Evolutionary conservation across 1,140 invertebrate genomes (phyloP), one percentile per base, ranked within the genome.

Genomic region (Lysiphlebus fabarum): DNA sequence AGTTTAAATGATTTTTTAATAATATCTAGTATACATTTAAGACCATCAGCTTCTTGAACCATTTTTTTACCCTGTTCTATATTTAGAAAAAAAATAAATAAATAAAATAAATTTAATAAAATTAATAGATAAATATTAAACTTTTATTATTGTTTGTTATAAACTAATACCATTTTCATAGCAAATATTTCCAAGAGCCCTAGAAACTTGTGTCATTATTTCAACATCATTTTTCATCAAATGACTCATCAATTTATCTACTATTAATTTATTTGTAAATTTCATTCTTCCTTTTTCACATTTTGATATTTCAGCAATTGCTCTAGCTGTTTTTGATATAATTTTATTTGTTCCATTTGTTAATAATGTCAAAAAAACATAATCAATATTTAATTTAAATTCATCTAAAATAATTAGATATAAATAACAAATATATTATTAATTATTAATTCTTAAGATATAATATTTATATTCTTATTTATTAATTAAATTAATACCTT

Each of bases 121-220:
- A 17, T 6, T 56, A 12, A 53, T 40, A 7, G 5, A 40, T 8
- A 8, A 3, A 3, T 11, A 40, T 3, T 3, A 3, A 40, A 40
- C 2, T 40, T 1, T 4, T 33, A 56, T 58, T n/a, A 10, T 59
- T n/a, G 17, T 57, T 49, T 56, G 34, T 54, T 65, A 59, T n/a
- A 45, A 58, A 83, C 65, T 59, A 81, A n/a, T 81, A 84, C 92
- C 87, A 81, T 92, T 93, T 69, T 93, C 89, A 75, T 88, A 95
- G 67, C 90, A 93, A 65, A 95, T 87, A 74, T 95, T 95, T 47
- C 90, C 92, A 17, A 95, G 75, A 6, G 91, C 90, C 67, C 92
- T 82, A 62, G 89, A 90, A 14, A 85, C 83, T 70, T 93, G 90
- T 58, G 85, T 87, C 26, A 85, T 68, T 33, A 87, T 65, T 55